Percentiles rank a stretch among this genome's conserved stretches.
Conservation (phyloP, 2,888 invertebrate species). For the Epistrophe grossulariae region DNA sequence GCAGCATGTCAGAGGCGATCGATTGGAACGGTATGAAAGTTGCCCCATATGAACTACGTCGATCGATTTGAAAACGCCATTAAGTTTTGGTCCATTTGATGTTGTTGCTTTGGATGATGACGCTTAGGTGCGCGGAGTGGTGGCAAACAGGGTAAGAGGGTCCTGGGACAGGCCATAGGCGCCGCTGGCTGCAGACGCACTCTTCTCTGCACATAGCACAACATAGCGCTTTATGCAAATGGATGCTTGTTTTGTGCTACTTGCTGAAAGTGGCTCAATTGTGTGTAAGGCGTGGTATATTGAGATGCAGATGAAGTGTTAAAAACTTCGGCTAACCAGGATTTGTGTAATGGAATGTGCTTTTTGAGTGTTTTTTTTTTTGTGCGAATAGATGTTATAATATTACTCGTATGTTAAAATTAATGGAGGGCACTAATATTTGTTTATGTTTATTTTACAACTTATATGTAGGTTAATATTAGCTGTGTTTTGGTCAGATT, state of each 20-base stretch:
- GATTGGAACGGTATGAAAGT: conserved; percentile 66
- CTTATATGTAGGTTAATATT: too few species aligned
- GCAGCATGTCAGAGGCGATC: conserved; percentile 72
- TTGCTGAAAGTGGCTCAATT: conserved; percentile 43
- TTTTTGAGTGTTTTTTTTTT: conserved; percentile 16
- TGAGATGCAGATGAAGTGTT: conserved; percentile 45
- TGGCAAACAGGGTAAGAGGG: too few species aligned
- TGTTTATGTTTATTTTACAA: too few species aligned
- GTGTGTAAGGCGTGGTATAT: conserved; percentile 46
- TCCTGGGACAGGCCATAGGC: conserved; percentile 34
- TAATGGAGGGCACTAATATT: too few species aligned
- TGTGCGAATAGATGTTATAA: background rate
- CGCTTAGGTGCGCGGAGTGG: background rate
- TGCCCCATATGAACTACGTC: conserved; percentile 61
- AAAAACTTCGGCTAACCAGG: conserved; percentile 37
- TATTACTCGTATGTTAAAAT: too few species aligned
- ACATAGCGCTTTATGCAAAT: conserved; percentile 45
- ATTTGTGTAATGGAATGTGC: conserved; percentile 3
- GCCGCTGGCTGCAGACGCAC: conserved; percentile 23
- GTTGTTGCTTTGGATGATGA: conserved; percentile 15
- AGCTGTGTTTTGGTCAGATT: too few species aligned
- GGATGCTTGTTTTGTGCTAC: conserved; percentile 31
- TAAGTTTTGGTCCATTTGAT: conserved; percentile 40
- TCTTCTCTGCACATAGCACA: too few species aligned
- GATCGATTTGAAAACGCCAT: conserved; percentile 63